These are phyloP conservation scores for Mycetomoellerius zeteki DNA, from an alignment of 1,140 invertebrate species.

Conservation along the genomic window DNA sequence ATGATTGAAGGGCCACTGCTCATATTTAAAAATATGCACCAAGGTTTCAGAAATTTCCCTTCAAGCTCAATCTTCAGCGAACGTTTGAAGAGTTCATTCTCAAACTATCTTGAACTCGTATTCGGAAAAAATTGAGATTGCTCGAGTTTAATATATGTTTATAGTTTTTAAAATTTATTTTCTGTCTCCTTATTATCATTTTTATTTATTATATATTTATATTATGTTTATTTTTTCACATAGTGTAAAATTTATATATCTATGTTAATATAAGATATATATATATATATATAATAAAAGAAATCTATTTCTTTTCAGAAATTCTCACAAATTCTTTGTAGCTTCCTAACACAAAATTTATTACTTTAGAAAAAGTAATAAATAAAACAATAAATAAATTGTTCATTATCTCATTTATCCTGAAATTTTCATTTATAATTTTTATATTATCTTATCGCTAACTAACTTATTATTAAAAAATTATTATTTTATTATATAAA, in stretches of 20 bases:
- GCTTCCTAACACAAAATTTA: not conserved
- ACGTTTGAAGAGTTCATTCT: not conserved
- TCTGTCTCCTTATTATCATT: no score
- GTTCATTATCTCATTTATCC: not conserved
- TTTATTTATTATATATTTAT: not conserved
- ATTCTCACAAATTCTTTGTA: not conserved
- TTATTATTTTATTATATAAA: not conserved
- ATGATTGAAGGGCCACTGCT: not conserved
- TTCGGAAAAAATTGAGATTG: not conserved
- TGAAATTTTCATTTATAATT: not conserved
- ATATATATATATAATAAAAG: not conserved
- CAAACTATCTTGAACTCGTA: not conserved
- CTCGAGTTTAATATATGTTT: not conserved
- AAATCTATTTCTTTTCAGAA: not conserved
- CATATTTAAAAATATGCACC: not conserved
- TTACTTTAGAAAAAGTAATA: not conserved
- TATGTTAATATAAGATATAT: not conserved
- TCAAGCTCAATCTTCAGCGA: not conserved
- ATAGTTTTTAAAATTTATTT: not conserved
- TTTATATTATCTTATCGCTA: not conserved
- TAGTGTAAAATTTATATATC: not conserved
- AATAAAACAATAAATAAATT: not conserved
- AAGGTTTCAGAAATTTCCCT: not conserved
- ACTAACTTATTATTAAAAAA: not conserved
- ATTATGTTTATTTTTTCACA: not conserved